phyloP scores from a whole-genome alignment of 1,140 invertebrate species.

The Pseudomyrmex concolor region DNA sequence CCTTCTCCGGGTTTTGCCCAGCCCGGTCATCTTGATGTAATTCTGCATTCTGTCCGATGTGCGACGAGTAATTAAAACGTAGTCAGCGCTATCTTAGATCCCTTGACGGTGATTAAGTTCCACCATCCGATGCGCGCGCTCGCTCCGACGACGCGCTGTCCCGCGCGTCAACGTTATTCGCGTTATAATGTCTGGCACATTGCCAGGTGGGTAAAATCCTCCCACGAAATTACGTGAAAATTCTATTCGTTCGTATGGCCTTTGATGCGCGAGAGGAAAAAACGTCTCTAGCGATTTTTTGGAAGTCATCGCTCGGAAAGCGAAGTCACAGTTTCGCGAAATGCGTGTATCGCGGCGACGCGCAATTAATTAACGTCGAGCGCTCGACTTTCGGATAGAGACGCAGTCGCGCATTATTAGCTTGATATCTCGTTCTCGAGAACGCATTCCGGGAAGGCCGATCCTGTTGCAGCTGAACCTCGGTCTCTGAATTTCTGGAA shows the following conservation, averaged over 20 bases:
- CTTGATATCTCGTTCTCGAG: slow-evolving; percentile 76
- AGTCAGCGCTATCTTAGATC: slow-evolving; percentile 79
- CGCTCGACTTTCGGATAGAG: slow-evolving; percentile 69
- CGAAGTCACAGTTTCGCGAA: slow-evolving; percentile 5
- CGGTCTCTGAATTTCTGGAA: slow-evolving; percentile 78
- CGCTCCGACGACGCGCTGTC: slow-evolving; percentile 35
- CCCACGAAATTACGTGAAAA: slow-evolving; percentile 49
- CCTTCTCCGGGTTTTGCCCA: slow-evolving; percentile 1
- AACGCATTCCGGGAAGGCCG: slow-evolving; percentile 74
- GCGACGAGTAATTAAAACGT: slow-evolving; percentile 78
- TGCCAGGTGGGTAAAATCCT: slow-evolving; percentile 43
- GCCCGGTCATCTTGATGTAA: slow-evolving; percentile 74
- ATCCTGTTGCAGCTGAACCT: slow-evolving; percentile 28
- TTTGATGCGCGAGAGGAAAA: neutral
- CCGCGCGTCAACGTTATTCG: slow-evolving; percentile 31
- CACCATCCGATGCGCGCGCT: slow-evolving; percentile 67
- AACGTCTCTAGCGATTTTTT: neutral
- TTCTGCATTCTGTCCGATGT: slow-evolving; percentile 64
- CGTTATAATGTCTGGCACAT: slow-evolving; percentile 45
- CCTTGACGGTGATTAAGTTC: slow-evolving; percentile 72
- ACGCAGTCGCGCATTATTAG: slow-evolving; percentile 76
- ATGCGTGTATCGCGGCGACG: neutral
- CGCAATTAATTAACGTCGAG: slow-evolving; percentile 65
- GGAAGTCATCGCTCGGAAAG: neutral
- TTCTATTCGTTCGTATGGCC: neutral